Conservation (phyloP, 2,888 invertebrate species). For the Ferrisia virgata region DNA sequence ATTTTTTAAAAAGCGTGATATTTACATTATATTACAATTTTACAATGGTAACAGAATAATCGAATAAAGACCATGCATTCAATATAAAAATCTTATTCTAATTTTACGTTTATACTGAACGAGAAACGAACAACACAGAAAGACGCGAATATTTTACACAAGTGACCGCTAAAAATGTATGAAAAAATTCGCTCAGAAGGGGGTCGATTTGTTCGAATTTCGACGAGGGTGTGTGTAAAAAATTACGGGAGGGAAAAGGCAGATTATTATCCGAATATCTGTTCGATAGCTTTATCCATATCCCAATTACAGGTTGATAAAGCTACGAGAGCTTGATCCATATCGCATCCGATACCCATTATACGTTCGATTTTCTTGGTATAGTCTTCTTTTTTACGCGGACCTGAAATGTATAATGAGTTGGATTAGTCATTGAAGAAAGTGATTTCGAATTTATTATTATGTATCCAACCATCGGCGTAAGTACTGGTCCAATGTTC, state of each 20-base stretch:
- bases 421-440: neutral
- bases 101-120: conserved; percentile 8
- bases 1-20: conserved; percentile 5
- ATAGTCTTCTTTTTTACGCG: conserved; percentile 72
- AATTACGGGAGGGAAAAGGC: neutral
- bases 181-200: neutral
- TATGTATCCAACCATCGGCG: conserved; percentile 61
- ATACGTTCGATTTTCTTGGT: conserved; percentile 83
- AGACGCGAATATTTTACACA: neutral
- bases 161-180: neutral
- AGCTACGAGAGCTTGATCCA: conserved; percentile 82
- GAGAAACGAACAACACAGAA: neutral
- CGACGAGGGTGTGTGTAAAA: neutral
- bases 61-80: conserved; percentile 12
- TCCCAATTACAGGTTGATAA: conserved; percentile 92
- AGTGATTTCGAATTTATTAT: neutral
- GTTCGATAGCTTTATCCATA: conserved; percentile 85
- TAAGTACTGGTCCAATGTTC: conserved; percentile 94
- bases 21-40: conserved; percentile 41
- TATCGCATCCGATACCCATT: conserved; percentile 91
- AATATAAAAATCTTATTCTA: neutral
- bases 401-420: conserved; percentile 59
- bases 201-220: neutral
- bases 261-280: conserved; percentile 70
- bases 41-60: conserved; percentile 43